Base-by-base conservation (phyloP, 1,140 invertebrate species). In the Pogonomyrmex californicus region DNA sequence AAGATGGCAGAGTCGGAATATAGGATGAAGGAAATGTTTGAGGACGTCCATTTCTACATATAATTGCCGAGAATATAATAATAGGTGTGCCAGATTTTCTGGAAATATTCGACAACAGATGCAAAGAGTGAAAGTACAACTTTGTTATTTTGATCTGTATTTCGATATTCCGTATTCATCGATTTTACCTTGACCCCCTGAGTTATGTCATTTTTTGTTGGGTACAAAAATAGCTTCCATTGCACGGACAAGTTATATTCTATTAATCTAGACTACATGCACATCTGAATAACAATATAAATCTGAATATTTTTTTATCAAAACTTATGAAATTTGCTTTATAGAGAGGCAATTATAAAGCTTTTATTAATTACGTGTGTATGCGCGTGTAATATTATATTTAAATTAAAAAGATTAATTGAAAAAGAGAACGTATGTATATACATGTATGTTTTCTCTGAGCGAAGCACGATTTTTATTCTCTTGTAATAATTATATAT, bases 111-210 rank as follows among this genome's bases (percentile, higher is more conserved):
- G 36, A 58, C 36, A 33, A 56, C 9, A n/a, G 2, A 30, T 58
- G 5, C 17, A 14, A 58, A 23, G 9, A 58, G 9, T 71, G 36
- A 82, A 58, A 58, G 30, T 68, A 41, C 5, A n/a, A 30, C 17
- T 71, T 44, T 30, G 51, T 60, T 75, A 66, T 75, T 73, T 75
- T n/a, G 5, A 12, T 73, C 30, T 60, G 30, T 41, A 47, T 47
- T 73, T 60, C 38, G n/a, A 58, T 23, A 36, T 47, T 30, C 17
- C 38, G 56, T 49, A 60, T 10, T 38, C 60, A 83, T 75, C 9
- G 79, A 83, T 83, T 75, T 73, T 75, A 49, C 79, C 54, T 75
- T 75, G 68, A 73, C 54, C 79, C 41, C 14, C 47, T 60, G 23
- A 38, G 33, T 51, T 33, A 9, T 33, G 41, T 75, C 44, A 60